Evolutionary conservation across 2,113 vertebrate species (phyloP), one percentile per base, ranked within the genome.

Genomic region (Xyliphius kryptos): DNA sequence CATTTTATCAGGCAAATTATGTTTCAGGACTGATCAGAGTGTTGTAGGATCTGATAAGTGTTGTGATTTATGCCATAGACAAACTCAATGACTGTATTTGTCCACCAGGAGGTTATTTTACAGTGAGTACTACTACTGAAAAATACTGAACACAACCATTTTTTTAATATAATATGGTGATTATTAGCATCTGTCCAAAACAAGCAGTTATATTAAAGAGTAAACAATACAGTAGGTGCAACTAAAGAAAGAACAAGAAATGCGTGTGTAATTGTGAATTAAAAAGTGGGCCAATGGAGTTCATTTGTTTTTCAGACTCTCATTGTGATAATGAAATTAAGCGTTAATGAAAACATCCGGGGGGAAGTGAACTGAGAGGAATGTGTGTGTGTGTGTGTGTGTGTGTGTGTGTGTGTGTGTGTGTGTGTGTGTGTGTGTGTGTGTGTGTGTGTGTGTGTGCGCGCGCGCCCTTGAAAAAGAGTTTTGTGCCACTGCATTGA

Each of bases 401-500:
- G n/a, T n/a, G n/a, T n/a, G n/a, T n/a, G n/a, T n/a, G n/a, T n/a
- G n/a, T n/a, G n/a, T n/a, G n/a, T n/a, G n/a, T n/a, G n/a, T n/a
- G n/a, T n/a, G n/a, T n/a, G n/a, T n/a, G n/a, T n/a, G n/a, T n/a
- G n/a, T n/a, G n/a, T n/a, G n/a, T n/a, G n/a, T n/a, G n/a, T n/a
- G n/a, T n/a, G n/a, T n/a, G n/a, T n/a, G n/a, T n/a, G n/a, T n/a
- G n/a, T n/a, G n/a, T 50, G 19, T 41, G 59, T 56, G 36, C 59
- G 55, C 47, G 68, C 48, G 68, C 26, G 57, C 3, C 56, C 73
- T 71, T 71, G 66, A 70, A 67, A 63, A 54, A 73, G 51, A 64
- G 60, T 61, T 49, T 53, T 63, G 53, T 63, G 53, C 56, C 58
- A 65, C 58, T 12, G 63, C 47, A 47, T 22, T 72, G 62, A 50